phyloP scores from a whole-genome alignment of 2,888 invertebrate species.

The Pterobdella sp. region DNA sequence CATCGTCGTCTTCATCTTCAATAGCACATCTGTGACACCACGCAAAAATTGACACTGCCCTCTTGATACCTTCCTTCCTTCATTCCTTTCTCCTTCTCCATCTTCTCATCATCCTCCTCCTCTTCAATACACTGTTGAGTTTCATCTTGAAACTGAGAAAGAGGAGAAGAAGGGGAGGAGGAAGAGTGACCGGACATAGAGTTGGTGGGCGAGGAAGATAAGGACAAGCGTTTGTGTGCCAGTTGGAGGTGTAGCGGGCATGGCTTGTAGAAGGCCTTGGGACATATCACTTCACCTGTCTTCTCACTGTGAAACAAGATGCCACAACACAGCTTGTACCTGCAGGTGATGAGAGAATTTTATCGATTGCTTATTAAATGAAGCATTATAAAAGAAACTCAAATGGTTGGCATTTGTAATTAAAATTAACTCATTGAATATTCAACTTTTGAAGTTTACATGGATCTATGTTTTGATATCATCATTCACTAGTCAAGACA shows the following conservation, averaged over 20 bases:
- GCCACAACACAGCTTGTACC: conserved; percentile 28
- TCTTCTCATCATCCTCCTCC: neutral
- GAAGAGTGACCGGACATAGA: neutral
- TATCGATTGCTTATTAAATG: too few species aligned
- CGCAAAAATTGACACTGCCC: neutral
- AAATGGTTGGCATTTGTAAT: too few species aligned
- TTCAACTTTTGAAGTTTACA: too few species aligned
- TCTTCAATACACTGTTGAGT: neutral
- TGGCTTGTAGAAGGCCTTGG: conserved; percentile 18
- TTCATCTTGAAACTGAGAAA: neutral
- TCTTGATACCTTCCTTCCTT: neutral
- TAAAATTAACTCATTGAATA: too few species aligned
- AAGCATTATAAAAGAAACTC: too few species aligned
- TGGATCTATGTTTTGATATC: too few species aligned
- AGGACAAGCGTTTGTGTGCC: neutral
- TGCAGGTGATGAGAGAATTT: too few species aligned
- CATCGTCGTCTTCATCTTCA: neutral
- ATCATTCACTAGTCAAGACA: too few species aligned
- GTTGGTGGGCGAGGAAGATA: neutral
- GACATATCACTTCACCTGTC: conserved; percentile 15
- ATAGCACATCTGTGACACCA: neutral
- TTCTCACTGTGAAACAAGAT: conserved; percentile 15
- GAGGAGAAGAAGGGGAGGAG: neutral
- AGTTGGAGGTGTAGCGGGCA: conserved; percentile 22
- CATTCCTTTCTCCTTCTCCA: neutral